These are phyloP conservation scores for Gymnosoma rotundatum DNA, from an alignment of 2,888 invertebrate genomes.

Conservation along the genomic window DNA sequence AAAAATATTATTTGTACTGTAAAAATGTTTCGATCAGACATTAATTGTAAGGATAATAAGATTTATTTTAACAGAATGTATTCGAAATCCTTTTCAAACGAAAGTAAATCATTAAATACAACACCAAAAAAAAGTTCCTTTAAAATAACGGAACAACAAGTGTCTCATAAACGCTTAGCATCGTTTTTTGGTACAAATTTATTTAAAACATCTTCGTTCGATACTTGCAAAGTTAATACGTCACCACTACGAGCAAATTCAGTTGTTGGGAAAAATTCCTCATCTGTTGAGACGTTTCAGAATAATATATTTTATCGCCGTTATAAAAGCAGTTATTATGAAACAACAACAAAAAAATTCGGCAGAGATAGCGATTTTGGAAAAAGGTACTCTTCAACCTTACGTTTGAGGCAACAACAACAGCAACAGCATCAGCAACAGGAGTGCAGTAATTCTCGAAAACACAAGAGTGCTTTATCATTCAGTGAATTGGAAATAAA, in stretches of 20 bases:
- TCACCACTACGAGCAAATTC: constrained; percentile 46
- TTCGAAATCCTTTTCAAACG: constrained; percentile 53
- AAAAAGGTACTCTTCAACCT: constrained; percentile 1
- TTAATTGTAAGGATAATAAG: constrained; percentile 35
- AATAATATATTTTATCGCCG: constrained; percentile 72
- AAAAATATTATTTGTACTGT: not conserved
- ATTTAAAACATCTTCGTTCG: constrained; percentile 9
- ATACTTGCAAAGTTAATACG: constrained; percentile 57
- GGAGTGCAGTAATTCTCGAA: constrained; percentile 39
- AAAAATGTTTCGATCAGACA: constrained; percentile 18
- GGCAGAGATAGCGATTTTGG: constrained; percentile 2
- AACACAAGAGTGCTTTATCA: constrained; percentile 49
- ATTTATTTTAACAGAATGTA: constrained; percentile 30
- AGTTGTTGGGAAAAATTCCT: constrained; percentile 61
- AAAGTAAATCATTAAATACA: constrained; percentile 53
- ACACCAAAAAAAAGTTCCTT: constrained; percentile 54
- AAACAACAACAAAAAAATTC: constrained; percentile 27
- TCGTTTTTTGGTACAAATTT: constrained; percentile 57
- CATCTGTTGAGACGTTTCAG: constrained; percentile 65
- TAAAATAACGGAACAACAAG: constrained; percentile 30
- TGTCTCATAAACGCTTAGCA: constrained; percentile 56
- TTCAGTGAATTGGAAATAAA: constrained; percentile 64
- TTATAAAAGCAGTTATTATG: constrained; percentile 70
- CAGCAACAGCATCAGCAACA: constrained; percentile 3
- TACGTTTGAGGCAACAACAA: constrained; percentile 15